A percentile compares a stretch with the other conserved stretches of the same genome.
Evolutionary conservation across 2,113 vertebrate genomes (phyloP).

Genomic region (Lamprologus callipterus): DNA sequence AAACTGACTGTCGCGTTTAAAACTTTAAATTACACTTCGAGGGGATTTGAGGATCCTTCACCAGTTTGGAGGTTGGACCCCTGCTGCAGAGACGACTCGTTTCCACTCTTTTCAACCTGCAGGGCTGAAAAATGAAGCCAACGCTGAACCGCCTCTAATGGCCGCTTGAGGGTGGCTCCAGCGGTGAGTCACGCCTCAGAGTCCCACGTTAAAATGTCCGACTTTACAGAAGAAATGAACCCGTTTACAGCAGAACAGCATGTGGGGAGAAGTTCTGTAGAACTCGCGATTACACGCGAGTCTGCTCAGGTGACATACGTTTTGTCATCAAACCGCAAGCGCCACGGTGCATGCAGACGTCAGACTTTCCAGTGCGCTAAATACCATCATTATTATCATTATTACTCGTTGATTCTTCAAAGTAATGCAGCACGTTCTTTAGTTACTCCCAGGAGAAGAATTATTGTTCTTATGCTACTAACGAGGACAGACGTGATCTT

Average conservation of each 20-base stretch:
- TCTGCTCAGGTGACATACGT: not conserved
- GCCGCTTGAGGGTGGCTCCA: not conserved
- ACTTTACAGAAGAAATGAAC: not conserved
- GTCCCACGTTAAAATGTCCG: not conserved
- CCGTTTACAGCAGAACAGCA: not conserved
- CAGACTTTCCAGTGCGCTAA: not conserved
- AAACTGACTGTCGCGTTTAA: not conserved
- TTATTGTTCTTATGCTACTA: not conserved
- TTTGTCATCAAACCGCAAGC: rapidly evolving
- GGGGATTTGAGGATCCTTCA: not conserved
- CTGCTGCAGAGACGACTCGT: not conserved
- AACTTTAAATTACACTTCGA: not conserved
- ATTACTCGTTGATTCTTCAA: not conserved
- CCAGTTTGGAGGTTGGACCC: not conserved
- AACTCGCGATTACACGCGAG: not conserved
- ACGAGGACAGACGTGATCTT: rapidly evolving
- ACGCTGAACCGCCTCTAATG: not conserved
- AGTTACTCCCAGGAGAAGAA: not conserved
- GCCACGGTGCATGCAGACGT: not conserved
- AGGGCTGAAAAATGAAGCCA: not conserved
- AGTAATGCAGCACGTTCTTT: not conserved
- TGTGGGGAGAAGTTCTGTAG: not conserved
- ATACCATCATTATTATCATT: not conserved
- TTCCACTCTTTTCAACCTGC: not conserved
- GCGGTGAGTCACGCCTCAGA: not conserved